Evolutionary conservation across 2,888 invertebrate genomes (phyloP), one percentile per base, ranked within the genome.

Genomic region (Pollenia amentaria): DNA sequence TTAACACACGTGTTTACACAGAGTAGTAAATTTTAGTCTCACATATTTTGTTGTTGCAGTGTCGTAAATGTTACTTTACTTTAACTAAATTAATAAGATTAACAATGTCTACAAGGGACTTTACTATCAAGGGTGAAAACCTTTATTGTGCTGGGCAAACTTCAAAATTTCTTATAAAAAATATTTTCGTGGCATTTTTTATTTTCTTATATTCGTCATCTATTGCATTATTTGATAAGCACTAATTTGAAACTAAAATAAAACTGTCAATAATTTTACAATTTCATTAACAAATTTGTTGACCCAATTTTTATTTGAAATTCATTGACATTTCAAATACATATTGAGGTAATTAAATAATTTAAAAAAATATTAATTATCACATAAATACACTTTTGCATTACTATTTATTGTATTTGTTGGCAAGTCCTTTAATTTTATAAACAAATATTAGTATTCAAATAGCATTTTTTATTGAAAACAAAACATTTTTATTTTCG

Each of bases 381-480:
- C 40, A 3, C 16, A 42, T 11, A 18, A 44, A 44, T 51, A 64
- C 1, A 21, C 73, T 57, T 57, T 18, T 29, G 4, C 29, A 57
- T 78, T 14, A 46, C 12, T 55, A 3, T 55, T 44, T 18, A 51
- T 72, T 44, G 21, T n/a, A 53, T 62, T 44, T 64, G 40, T 78
- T 83, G 70, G 83, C 73, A 86, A 86, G 53, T 79, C 62, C 70
- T 80, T 81, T 38, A 48, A 62, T 62, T 64, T 48, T 46, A 21
- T 48, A 3, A 46, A 55, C 14, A 76, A 64, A 53, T 48, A 57
- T 87, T 72, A 77, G 29, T 69, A 84, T 87, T 73, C 87, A 42
- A 8, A 46, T 4, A 55, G 55, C 69, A 69, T 60, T 40, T 29
- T 72, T 51, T 46, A 0, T 9, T 21, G 40, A 57, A 38, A 72